Evolutionary conservation across 2,888 invertebrate species (phyloP), one percentile per base, ranked within the genome.

Genomic region (Conistra vaccinii): DNA sequence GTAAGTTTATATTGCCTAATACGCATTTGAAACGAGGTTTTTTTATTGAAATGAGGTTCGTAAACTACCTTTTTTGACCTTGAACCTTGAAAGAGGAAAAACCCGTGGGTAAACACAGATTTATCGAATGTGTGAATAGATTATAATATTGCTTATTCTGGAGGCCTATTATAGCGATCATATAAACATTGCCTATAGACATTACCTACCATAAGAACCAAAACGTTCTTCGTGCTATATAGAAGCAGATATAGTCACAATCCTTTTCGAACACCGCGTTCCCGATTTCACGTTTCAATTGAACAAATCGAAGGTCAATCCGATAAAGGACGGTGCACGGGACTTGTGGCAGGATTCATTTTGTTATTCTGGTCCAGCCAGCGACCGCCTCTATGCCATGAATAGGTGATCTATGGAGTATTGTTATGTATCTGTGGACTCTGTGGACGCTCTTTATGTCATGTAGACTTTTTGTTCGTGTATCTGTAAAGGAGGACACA

Each of bases 281-380:
- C 61, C 61, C 58, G 72, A 69, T 63, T 67, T 66, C 42, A 83
- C 53, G 69, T 62, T 73, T 55, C 62, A 79, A 84, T 72, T 80
- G 75, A 60, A 80, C 75, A 80, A 80, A 80, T 71, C 81, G 81
- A 80, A 80, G 84, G 84, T 84, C 75, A 60, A 69, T 74, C 69
- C 69, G 48, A 78, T 84, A 75, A 72, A 69, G 58, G 14, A 67
- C 51, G 51, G 39, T 60, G 42, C 69, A 75, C 42, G 69, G 72
- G 26, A 62, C 71, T 26, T 76, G 85, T 65, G 61, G 61, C 69
- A 58, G 67, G 60, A 60, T 62, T 32, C n/a, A 78, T 69, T 78
- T 78, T 78, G 78, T 76, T 81, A 85, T 84, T 85, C 82, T 72
- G 58, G 70, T 65, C 81, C 53, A 66, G 72, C 20, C 53, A 39